Conservation (phyloP, 2,113 vertebrate genomes). For the Hemiprocne comata region DNA sequence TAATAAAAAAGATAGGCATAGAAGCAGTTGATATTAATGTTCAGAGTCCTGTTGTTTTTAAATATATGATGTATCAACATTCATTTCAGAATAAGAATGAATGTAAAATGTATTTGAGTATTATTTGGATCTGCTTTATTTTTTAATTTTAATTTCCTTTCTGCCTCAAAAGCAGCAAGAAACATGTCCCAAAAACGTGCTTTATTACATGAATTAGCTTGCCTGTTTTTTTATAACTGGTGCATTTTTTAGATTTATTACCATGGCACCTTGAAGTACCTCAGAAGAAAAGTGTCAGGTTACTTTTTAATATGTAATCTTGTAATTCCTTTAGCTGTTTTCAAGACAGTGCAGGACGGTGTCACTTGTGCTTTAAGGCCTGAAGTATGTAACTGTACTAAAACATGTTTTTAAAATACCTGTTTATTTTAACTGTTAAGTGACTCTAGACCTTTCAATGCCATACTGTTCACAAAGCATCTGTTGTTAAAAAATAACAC, state of each 20-base stretch:
- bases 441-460: neutral
- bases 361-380: neutral
- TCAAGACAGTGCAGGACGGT: neutral
- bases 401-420: neutral
- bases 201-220: conserved; percentile 40
- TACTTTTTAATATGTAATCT: conserved; percentile 5
- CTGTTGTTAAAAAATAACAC: neutral
- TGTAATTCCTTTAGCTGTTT: conserved; percentile 32
- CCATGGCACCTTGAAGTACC: neutral
- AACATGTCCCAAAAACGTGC: neutral
- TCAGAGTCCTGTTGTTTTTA: neutral
- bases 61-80: neutral
- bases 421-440: neutral
- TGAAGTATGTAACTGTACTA: neutral
- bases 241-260: conserved; percentile 38
- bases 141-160: neutral
- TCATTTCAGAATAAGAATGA: neutral
- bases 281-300: conserved; percentile 9
- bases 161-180: conserved; percentile 7
- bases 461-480: neutral
- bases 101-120: neutral
- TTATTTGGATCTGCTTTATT: neutral
- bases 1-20: neutral
- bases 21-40: neutral
- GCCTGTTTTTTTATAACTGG: neutral